Base-by-base conservation (phyloP, 2,113 vertebrate genomes). In the Prietella phreatophila region DNA sequence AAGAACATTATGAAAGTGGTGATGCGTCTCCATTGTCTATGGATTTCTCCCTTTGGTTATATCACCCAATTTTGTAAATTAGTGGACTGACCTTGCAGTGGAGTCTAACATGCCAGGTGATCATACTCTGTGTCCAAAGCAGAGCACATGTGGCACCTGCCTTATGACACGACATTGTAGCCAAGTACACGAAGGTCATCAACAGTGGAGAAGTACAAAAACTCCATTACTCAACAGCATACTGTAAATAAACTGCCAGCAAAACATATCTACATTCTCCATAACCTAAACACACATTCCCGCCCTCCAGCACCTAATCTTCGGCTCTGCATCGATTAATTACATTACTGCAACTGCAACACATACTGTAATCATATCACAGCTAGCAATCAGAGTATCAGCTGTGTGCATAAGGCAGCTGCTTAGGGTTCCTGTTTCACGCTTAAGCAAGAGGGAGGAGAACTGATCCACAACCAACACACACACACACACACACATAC, bases 151-250 rank as follows among this genome's bases (percentile, higher is more conserved):
- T 69, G 80, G 89, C 84, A 82, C 69, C 42, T 61, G 55, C 84
- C 86, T 82, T 58, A 80, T 87, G 90, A 90, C 53, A 73, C 33
- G 67, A 42, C 11, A 76, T 22, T 20, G 58, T n/a, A 53, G 87
- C 85, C 89, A 89, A 87, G 67, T 22, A 65, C 73, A 87, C 58
- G n/a, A 20, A 87, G 17, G 67, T 79, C 82, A 87, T 79, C 76
- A 81, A 60, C 67, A 67, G 42, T 84, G 85, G 75, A 85, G 73
- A 88, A 17, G 55, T 47, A 55, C 78, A 82, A 79, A n/a, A 10
- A 58, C 42, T 60, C 22, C 1, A 58, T 85, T 27, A 61, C 50
- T 47, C 47, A 84, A 60, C 79, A 65, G 67, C 47, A 63, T 50
- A 47, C 27, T 47, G 25, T 83, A 50, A 82, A 63, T 73, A 73